Base-by-base conservation (phyloP, 2,797 vertebrate genomes). In the Notolabrus celidotus region DNA sequence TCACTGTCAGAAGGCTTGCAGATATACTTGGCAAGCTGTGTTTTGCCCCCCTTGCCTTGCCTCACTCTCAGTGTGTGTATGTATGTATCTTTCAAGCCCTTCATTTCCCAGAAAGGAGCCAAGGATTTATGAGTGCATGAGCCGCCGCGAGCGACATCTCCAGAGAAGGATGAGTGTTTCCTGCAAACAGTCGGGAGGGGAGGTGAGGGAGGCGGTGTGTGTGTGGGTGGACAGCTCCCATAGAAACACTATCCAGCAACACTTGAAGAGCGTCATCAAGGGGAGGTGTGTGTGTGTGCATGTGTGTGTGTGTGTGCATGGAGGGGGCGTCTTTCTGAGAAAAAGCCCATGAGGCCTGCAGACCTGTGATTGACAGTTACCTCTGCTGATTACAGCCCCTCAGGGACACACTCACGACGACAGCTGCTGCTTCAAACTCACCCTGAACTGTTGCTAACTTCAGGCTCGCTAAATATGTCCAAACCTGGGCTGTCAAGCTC, bases 91-190 rank as follows among this genome's bases (percentile, higher is more conserved):
- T 85, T 84, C 80, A 89, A 89, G 82, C 77, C 80, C 75, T 90
- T 86, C 85, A 70, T 86, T 88, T 90, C 88, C 89, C 84, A 89
- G 88, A 90, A 92, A 88, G 83, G 84, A 88, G 75, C 77, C 47
- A 31, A 62, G 86, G 88, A 90, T 91, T 92, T 91, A 86, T 86
- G 85, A 88, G 87, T 73, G 80, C 86, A 86, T 84, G 86, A 86
- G 83, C 72, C 22, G 88, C 88, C 83, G 73, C 57, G 12, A 87
- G 88, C 86, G 54, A 89, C 74, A 89, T 93, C 93, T 94, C 92
- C 86, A 95, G 90, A 88, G 92, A 91, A 89, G 86, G 90, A 92
- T 89, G 90, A 92, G 92, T 88, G 90, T 92, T 94, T 95, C 92
- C 93, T 94, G 91, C 89, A 93, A 95, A 95, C 92, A 93, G 89